Percentiles rank a stretch among this genome's conserved stretches.
phyloP scores from a whole-genome alignment of 2,797 vertebrate species.

The Glyptemys insculpta region DNA sequence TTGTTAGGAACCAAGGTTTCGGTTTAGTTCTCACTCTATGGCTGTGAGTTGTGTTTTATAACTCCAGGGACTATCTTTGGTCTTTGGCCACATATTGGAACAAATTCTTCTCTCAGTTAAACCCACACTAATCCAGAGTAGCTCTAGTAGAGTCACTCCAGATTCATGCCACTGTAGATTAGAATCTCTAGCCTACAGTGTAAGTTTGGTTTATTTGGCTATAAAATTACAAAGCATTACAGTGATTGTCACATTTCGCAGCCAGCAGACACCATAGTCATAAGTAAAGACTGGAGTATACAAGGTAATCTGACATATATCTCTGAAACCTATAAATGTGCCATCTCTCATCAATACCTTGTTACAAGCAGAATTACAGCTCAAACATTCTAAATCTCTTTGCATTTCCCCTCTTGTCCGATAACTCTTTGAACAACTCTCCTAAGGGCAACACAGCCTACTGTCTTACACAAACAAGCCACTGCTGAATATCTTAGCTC shows the following conservation, averaged over 20 bases:
- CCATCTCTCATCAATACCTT: not conserved
- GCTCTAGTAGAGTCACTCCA: not conserved
- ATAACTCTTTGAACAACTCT: not conserved
- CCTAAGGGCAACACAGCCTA: not conserved
- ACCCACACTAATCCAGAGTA: not conserved
- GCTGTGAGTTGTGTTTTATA: fast-evolving
- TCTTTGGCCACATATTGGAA: not conserved
- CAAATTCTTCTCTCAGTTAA: not conserved
- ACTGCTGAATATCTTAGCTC: not conserved
- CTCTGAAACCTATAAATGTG: not conserved
- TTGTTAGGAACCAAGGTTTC: not conserved
- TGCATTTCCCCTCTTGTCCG: not conserved
- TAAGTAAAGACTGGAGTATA: fast-evolving
- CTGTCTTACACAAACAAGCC: not conserved
- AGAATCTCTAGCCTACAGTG: not conserved
- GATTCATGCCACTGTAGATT: not conserved
- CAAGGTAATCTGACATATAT: not conserved
- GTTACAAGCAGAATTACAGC: not conserved
- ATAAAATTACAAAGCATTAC: not conserved
- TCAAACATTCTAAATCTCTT: not conserved
- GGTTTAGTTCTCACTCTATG: not conserved
- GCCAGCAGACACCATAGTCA: not conserved
- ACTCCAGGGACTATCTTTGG: not conserved
- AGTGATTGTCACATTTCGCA: not conserved
- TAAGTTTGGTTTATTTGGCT: not conserved